Base-by-base conservation (phyloP, 1,140 invertebrate genomes). In the Neoseiulus cucumeris region DNA sequence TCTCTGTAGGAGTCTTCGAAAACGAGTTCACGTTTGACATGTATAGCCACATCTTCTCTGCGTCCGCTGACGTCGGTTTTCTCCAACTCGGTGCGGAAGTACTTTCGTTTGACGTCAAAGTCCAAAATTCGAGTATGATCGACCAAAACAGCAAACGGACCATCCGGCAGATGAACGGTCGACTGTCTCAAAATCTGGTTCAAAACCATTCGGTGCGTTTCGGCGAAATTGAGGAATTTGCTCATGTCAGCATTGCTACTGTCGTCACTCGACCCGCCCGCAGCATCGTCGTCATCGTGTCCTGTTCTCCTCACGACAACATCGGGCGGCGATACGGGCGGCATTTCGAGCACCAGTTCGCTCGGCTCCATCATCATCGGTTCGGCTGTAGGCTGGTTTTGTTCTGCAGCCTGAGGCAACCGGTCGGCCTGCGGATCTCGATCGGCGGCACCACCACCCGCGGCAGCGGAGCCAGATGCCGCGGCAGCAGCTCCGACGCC, bases 1-100 rank as follows among this genome's bases (percentile, higher is more conserved):
- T 93, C 88, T 65, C 89, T 80, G 75, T 90, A 94, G 0, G 88
- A 91, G 73, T 94, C 90, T 74, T 92, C 88, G 75, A 94, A 94
- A 0, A 94, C 86, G 71, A 89, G 83, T 67, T 84, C 85, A 51
- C 91, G 80, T 18, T 87, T 79, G 4, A 94, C 87, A 74, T 91
- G 89, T 0, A 94, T 87, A 2, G 89, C 88, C 12, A 92, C 78
- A 76, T 94, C 91, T 73, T 93, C 89, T n/a, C 89, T 77, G 39
- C 89, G 76, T 59, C 51, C 51, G 2, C 51, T 25, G 22, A 25
- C 51, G 71, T 87, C 86, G 71, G 87, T 78, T 64, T 86, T 77
- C 72, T 91, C 88, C 18, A 91, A 74, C 73, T 91, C 88, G 29
- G 87, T 86, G 67, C 91, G 80, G 78, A 94, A 94, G 73, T 91